phyloP scores from a whole-genome alignment of 2,113 vertebrate species.

The Pteropus alecto region DNA sequence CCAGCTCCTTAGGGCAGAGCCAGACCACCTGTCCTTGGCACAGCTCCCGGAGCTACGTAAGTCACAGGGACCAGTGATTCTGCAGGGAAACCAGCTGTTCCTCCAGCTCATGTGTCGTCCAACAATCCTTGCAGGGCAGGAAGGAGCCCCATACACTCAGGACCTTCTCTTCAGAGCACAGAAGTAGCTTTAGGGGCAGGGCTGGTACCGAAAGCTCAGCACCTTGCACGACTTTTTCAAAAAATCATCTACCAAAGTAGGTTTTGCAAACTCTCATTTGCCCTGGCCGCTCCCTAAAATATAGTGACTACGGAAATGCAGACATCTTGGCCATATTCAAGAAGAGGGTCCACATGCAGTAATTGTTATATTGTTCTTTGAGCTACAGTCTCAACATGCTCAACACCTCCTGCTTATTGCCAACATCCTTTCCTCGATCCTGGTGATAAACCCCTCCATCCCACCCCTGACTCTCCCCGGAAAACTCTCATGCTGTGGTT shows the following conservation, averaged over 20 bases:
- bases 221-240: no score
- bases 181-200: neutral
- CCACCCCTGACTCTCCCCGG: neutral
- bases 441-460: neutral
- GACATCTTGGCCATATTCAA: neutral
- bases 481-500: neutral
- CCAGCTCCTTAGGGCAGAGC: neutral
- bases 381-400: neutral
- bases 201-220: neutral
- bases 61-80: neutral
- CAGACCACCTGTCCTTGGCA: neutral
- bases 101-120: neutral
- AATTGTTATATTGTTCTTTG: neutral
- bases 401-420: neutral
- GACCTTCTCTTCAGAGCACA: neutral
- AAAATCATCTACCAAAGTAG: neutral
- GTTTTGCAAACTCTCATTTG: neutral
- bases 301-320: neutral
- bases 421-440: neutral
- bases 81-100: neutral
- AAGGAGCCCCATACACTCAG: neutral
- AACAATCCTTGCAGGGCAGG: neutral
- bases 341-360: neutral
- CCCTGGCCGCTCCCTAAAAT: neutral
- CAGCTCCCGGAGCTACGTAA: neutral